These are phyloP conservation scores for Coendou prehensilis DNA, from an alignment of 2,797 vertebrate species.

Conservation along the genomic window DNA sequence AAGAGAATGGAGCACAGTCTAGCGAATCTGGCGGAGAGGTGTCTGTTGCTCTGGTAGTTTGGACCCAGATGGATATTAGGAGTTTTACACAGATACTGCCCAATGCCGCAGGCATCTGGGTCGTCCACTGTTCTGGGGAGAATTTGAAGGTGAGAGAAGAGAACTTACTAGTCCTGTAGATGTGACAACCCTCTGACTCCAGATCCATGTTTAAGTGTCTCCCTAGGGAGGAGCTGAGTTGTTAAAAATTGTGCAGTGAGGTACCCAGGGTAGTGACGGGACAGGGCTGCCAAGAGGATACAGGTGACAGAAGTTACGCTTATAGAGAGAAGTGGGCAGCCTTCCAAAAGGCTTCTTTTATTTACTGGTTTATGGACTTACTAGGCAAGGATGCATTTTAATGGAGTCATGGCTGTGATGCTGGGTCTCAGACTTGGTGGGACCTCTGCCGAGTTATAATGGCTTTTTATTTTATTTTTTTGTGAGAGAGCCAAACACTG, in stretches of 20 bases:
- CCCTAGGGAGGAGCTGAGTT: background rate
- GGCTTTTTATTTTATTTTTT: constrained; percentile 29
- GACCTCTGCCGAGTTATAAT: background rate
- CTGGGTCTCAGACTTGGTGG: background rate
- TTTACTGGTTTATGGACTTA: constrained; percentile 65
- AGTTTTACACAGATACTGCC: background rate
- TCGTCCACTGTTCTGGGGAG: background rate
- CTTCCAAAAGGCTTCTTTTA: constrained; percentile 66
- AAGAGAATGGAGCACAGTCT: background rate
- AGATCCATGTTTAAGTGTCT: background rate
- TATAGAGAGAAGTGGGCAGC: constrained; percentile 40
- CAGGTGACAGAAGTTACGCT: constrained; percentile 61
- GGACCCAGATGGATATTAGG: background rate
- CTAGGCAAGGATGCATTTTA: constrained; percentile 60
- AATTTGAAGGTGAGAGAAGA: background rate
- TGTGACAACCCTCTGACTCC: background rate
- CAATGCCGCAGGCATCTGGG: background rate
- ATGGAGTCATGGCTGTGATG: constrained; percentile 22
- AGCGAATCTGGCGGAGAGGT: background rate
- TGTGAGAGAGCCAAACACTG: background rate
- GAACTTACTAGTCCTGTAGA: background rate
- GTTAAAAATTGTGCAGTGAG: constrained; percentile 2
- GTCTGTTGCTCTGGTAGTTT: background rate
- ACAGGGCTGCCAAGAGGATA: constrained; percentile 45
- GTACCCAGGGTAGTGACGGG: background rate